Evolutionary conservation across 37 sponge, comb jelly and placozoan genomes (phyloP).

Genomic region (Agelas oroides): DNA sequence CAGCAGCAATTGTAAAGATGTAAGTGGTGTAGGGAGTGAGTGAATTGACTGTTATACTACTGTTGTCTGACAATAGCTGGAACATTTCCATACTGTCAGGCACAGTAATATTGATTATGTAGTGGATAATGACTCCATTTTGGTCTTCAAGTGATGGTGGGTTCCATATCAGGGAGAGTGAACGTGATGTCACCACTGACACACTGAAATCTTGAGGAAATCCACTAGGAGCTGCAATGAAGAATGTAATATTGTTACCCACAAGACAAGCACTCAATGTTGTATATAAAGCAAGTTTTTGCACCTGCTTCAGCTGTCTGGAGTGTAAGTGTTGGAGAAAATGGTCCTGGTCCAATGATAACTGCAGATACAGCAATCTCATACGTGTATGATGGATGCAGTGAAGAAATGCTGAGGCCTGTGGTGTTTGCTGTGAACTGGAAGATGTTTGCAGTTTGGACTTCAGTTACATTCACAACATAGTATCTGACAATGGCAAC

Average conservation of each 20-base stretch:
- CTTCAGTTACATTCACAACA: not conserved
- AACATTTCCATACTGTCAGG: not conserved
- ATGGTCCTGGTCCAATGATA: conserved; percentile 27
- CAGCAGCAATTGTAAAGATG: conserved; percentile 33
- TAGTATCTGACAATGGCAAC: conserved; percentile 19
- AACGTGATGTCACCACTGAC: not conserved
- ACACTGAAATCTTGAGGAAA: not conserved
- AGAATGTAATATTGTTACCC: not conserved
- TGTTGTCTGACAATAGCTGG: not conserved
- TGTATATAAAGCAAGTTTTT: no score
- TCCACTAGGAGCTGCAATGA: no score
- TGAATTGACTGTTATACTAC: not conserved
- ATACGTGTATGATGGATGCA: conserved; percentile 33
- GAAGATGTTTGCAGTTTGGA: not conserved
- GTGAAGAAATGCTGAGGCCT: not conserved
- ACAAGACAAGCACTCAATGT: no score
- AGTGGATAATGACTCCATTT: conserved; percentile 41
- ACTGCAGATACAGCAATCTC: conserved; percentile 17
- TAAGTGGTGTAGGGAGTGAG: conserved; percentile 44
- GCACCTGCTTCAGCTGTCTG: conserved; percentile 17
- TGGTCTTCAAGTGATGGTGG: conserved; percentile 5
- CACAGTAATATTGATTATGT: not conserved
- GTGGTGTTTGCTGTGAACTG: not conserved
- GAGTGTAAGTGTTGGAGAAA: not conserved
- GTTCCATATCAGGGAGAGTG: conserved; percentile 5